Percentiles rank a stretch among this genome's conserved stretches.
Conservation (phyloP, 1,140 invertebrate species). For the Conopomorpha cramerella region DNA sequence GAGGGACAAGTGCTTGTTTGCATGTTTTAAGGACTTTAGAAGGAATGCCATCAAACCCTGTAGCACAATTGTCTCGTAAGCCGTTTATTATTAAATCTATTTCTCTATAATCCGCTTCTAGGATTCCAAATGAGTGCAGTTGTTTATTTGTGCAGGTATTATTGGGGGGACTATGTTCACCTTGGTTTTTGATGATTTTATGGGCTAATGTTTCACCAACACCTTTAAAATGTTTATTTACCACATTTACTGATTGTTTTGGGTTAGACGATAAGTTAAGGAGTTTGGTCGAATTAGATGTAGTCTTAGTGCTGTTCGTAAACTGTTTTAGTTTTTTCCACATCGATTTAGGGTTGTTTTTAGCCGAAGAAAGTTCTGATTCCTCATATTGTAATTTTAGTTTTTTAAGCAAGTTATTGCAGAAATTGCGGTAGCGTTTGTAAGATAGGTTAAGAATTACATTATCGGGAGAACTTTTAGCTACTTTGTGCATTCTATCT, state of each 20-base stretch:
- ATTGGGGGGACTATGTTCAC: background rate
- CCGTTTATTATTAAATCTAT: background rate
- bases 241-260: background rate
- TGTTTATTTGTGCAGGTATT: background rate
- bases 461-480: background rate
- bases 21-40: background rate
- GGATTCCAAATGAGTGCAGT: background rate
- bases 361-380: background rate
- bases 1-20: background rate
- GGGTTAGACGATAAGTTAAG: background rate
- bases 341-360: background rate
- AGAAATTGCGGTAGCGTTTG: background rate
- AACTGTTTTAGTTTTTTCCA: background rate
- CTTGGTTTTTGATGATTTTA: background rate
- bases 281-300: background rate
- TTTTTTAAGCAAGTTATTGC: background rate
- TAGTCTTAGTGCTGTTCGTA: background rate
- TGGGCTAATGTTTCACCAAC: background rate
- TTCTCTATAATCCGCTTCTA: background rate
- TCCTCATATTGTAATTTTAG: background rate
- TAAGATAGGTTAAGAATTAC: background rate
- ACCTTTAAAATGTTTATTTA: background rate
- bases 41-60: background rate
- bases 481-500: background rate
- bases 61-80: background rate